Evolutionary conservation across 2,888 invertebrate species (phyloP).

Genomic region (Tipula helvola): DNA sequence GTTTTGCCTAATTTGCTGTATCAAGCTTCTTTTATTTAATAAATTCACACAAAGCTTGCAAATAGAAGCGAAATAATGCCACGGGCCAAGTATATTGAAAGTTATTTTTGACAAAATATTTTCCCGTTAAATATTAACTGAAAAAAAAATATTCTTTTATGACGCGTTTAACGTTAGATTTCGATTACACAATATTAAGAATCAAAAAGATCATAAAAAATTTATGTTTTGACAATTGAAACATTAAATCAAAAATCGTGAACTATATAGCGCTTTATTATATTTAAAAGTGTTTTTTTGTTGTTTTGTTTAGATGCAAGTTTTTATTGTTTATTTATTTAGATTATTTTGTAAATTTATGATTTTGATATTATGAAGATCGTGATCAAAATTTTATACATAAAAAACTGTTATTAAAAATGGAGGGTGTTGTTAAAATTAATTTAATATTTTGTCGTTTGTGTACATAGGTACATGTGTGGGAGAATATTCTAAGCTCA

Average conservation of each 20-base stretch:
- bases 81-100: too few species aligned
- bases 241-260: neutral
- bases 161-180: neutral
- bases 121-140: too few species aligned
- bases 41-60: too few species aligned
- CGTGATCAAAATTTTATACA: neutral
- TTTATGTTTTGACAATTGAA: conserved; percentile 4
- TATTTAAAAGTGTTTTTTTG: neutral
- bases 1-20: too few species aligned
- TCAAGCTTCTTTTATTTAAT: too few species aligned
- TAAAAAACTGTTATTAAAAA: too few species aligned
- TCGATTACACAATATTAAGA: neutral
- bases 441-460: neutral
- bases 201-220: neutral
- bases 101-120: too few species aligned
- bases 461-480: neutral
- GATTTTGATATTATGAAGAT: neutral
- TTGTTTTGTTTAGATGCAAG: neutral
- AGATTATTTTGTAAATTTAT: neutral
- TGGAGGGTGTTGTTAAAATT: neutral
- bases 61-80: too few species aligned
- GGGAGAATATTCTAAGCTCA: neutral
- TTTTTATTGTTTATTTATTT: neutral
- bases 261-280: neutral
- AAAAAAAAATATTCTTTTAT: neutral